Conservation (phyloP, 2,888 invertebrate species). For the Rhorus exstirpatorius region DNA sequence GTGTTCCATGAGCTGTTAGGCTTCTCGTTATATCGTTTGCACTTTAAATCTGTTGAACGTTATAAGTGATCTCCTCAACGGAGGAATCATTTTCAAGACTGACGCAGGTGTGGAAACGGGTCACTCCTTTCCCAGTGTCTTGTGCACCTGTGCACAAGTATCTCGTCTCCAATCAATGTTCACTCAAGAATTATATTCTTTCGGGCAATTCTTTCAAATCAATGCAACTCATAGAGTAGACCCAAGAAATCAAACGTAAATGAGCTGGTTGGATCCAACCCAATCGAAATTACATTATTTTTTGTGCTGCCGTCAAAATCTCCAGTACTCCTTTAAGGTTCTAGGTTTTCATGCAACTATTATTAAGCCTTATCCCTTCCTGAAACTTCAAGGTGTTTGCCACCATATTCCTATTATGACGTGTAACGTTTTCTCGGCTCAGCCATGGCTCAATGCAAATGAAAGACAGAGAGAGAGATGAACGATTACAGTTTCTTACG, state of each 20-base stretch:
- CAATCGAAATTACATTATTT: conserved; percentile 37
- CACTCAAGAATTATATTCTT: neutral
- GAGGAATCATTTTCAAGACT: conserved; percentile 71
- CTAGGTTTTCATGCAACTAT: conserved; percentile 57
- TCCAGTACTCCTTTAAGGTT: no score
- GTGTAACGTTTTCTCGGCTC: conserved; percentile 58
- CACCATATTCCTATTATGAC: conserved; percentile 31
- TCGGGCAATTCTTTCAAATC: neutral
- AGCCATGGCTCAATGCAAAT: conserved; percentile 43
- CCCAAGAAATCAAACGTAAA: neutral
- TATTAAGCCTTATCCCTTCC: conserved; percentile 39
- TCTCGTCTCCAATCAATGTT: conserved; percentile 31
- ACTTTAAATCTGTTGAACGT: conserved; percentile 63
- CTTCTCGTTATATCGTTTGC: conserved; percentile 51
- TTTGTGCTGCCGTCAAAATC: neutral
- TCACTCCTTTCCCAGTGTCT: conserved; percentile 82
- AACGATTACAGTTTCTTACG: conserved; percentile 63
- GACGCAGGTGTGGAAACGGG: conserved; percentile 82
- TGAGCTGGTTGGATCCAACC: conserved; percentile 32
- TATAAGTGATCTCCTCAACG: conserved; percentile 54
- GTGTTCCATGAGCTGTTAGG: conserved; percentile 41
- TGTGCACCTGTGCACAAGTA: conserved; percentile 76
- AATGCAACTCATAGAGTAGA: neutral
- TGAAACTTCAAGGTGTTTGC: conserved; percentile 48
- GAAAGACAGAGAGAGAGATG: conserved; percentile 56